Base-by-base conservation (phyloP, 2,888 invertebrate genomes). In the Desoria tigrina region DNA sequence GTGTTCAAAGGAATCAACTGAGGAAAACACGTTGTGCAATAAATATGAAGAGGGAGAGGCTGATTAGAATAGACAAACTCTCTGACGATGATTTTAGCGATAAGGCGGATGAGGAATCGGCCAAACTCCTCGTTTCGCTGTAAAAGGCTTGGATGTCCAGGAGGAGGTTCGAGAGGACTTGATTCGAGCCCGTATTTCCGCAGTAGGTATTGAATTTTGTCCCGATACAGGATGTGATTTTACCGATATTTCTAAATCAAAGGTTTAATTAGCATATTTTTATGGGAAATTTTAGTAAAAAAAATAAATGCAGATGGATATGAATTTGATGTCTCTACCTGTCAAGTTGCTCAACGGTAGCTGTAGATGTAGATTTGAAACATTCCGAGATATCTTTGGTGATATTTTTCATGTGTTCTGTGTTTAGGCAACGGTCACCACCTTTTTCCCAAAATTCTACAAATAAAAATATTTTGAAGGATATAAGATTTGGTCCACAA, bases 391-490 rank as follows among this genome's bases (percentile, higher is more conserved):
- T 65, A 51, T 72, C 69, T 45, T 65, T 67, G 37, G 65, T 67
- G 53, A 72, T 54, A 51, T 53, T 50, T 39, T 53, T 55, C 39
- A 72, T 55, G 27, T 67, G 72, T 18, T 72, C 65, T 28, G 64
- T 61, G n/a, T 32, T 32, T 21, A 72, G 42, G 39, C 72, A 72
- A 18, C 53, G 37, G 32, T 69, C 68, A 26, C 72, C 72, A 14
- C 72, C 72, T 45, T 58, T 56, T 32, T 72, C 67, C 72, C 72
- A 72, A 32, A 69, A 72, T 51, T 55, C 72, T 72, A 49, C 45
- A 28, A 39, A n/a, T n/a, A n/a, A 45, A 18, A 6, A 45, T 45
- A 45, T 45, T 45, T 45, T 45, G 21, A 9, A 45, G n/a, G n/a
- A n/a, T n/a, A n/a, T n/a, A n/a, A n/a, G n/a, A n/a, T n/a, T n/a